phyloP scores from a whole-genome alignment of 1,140 invertebrate genomes.

The Drosophila albomicans region DNA sequence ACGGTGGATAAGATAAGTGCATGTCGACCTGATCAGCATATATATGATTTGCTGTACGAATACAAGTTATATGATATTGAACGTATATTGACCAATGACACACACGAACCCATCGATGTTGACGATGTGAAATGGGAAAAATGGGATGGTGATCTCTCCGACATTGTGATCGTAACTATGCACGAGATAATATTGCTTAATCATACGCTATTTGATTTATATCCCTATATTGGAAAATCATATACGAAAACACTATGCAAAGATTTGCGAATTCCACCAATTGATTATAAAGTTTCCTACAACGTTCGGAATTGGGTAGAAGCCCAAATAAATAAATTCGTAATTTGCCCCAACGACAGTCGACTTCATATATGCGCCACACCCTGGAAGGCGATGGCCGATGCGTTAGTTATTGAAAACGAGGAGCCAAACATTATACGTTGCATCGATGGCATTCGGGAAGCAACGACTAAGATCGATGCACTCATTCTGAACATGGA shows the following conservation, averaged over 20 bases:
- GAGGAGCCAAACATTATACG: too few species aligned
- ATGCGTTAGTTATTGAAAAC: too few species aligned
- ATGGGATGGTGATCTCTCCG: neutral
- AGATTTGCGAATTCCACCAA: neutral
- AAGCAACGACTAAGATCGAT: too few species aligned
- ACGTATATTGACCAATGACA: neutral
- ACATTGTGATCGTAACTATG: neutral
- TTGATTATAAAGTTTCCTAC: too few species aligned
- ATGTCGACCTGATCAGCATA: neutral
- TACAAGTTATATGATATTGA: slow-evolving; percentile 1
- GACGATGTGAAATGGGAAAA: neutral
- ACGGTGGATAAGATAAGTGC: neutral
- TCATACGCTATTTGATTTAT: neutral
- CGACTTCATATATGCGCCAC: too few species aligned
- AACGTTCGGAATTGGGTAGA: too few species aligned
- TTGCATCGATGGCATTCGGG: too few species aligned
- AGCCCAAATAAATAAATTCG: too few species aligned
- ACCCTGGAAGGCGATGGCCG: too few species aligned
- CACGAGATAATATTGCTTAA: neutral
- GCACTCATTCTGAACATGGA: too few species aligned
- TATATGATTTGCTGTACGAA: neutral
- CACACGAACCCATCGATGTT: neutral
- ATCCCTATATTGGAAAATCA: neutral
- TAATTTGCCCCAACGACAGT: too few species aligned
- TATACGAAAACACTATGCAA: neutral